Evolutionary conservation across 2,113 vertebrate species (phyloP).

Genomic region (Porphyrio hochstetteri): DNA sequence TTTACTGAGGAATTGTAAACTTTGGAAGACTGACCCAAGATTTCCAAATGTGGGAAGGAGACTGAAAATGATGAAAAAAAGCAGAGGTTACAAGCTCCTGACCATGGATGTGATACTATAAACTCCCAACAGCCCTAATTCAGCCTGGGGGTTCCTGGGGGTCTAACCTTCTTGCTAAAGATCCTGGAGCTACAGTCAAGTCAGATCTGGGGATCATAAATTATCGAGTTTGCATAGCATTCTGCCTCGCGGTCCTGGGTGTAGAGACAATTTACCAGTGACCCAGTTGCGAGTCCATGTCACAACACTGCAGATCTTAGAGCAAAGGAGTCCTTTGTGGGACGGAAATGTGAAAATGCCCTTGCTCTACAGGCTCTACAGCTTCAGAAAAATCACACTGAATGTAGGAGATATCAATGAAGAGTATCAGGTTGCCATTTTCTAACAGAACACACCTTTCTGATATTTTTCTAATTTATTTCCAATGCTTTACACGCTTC

Average conservation of each 20-base stretch:
- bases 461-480: background rate
- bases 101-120: background rate
- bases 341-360: background rate
- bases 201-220: background rate
- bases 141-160: background rate
- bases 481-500: background rate
- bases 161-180: background rate
- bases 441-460: background rate
- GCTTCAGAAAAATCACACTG: background rate
- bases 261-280: background rate
- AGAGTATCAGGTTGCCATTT: background rate
- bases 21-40: background rate
- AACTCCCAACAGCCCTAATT: background rate
- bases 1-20: background rate
- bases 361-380: background rate
- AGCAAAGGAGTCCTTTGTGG: background rate
- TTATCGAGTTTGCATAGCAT: fast-evolving
- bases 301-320: background rate
- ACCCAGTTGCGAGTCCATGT: background rate
- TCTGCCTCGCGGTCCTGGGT: background rate
- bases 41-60: background rate
- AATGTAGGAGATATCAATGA: background rate
- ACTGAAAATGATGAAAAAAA: background rate
- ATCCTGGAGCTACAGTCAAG: background rate
- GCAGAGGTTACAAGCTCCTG: background rate